These are phyloP conservation scores for Anolis apletophallus DNA, from an alignment of 2,797 vertebrate species.

Conservation along the genomic window DNA sequence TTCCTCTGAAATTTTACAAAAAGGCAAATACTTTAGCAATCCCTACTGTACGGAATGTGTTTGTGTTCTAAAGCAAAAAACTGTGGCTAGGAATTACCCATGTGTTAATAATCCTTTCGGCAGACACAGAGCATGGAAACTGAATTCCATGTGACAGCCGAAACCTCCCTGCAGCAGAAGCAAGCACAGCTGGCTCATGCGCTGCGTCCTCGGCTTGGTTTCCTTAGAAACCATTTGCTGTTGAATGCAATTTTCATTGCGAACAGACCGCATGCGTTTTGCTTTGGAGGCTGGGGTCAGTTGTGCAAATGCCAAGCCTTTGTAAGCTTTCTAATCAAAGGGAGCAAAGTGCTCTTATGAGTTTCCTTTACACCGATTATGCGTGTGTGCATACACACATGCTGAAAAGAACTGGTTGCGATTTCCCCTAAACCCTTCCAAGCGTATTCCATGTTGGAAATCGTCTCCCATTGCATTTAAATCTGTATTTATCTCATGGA, in stretches of 20 bases:
- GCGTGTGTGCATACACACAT: neutral
- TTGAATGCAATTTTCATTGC: slow-evolving; percentile 64
- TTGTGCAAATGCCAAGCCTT: slow-evolving; percentile 57
- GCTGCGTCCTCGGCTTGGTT: slow-evolving; percentile 57
- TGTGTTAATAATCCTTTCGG: slow-evolving; percentile 64
- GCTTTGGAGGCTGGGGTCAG: slow-evolving; percentile 52
- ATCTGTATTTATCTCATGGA: slow-evolving; percentile 1
- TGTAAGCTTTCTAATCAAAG: slow-evolving; percentile 52
- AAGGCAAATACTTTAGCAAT: slow-evolving; percentile 41
- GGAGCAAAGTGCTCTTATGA: neutral
- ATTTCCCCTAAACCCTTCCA: neutral
- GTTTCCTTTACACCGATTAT: slow-evolving; percentile 40
- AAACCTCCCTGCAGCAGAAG: slow-evolving; percentile 57
- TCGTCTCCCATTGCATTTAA: slow-evolving; percentile 14
- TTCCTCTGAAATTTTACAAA: slow-evolving; percentile 34
- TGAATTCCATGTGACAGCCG: slow-evolving; percentile 63
- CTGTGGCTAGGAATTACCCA: slow-evolving; percentile 60
- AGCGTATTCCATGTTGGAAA: neutral
- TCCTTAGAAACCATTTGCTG: slow-evolving; percentile 66
- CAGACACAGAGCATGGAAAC: slow-evolving; percentile 65
- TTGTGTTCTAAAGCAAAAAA: slow-evolving; percentile 50
- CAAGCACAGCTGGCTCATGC: slow-evolving; percentile 53
- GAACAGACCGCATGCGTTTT: slow-evolving; percentile 60
- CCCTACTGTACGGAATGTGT: slow-evolving; percentile 44
- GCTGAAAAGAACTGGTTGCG: slow-evolving; percentile 2